Percentiles rank a stretch among this genome's conserved stretches.
Evolutionary conservation across 1,140 invertebrate species (phyloP).

Genomic region (Magallana gigas): DNA sequence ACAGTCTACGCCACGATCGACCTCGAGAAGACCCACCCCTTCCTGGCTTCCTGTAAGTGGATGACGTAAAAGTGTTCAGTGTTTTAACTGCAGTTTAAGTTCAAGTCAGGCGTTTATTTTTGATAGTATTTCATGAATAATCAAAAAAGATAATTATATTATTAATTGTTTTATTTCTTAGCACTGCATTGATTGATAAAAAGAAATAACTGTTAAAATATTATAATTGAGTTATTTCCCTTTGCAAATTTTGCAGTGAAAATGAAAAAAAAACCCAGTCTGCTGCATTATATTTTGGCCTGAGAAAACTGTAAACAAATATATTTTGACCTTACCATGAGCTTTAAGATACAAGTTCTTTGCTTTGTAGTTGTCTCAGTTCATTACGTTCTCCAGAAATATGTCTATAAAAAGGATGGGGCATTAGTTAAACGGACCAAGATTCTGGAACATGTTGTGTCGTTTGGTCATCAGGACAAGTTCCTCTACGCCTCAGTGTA

Average conservation of each 20-base stretch:
- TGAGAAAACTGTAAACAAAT: too few relatives aligned
- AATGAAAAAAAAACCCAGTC: too few relatives aligned
- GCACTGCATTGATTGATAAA: too few relatives aligned
- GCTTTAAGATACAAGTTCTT: neutral
- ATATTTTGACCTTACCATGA: too few relatives aligned
- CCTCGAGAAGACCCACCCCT: neutral
- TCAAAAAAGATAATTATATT: neutral
- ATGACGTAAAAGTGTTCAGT: too few relatives aligned
- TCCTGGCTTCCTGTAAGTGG: conserved; percentile 30
- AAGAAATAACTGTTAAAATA: too few relatives aligned
- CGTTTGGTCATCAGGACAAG: conserved; percentile 67
- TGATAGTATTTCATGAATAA: neutral
- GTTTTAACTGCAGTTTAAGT: too few relatives aligned
- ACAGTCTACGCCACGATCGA: conserved; percentile 12
- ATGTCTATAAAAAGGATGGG: neutral
- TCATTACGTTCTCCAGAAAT: neutral
- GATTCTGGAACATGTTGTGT: conserved; percentile 57
- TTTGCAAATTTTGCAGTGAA: too few relatives aligned
- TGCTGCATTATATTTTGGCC: too few relatives aligned
- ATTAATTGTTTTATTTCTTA: neutral
- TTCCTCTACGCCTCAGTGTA: conserved; percentile 71
- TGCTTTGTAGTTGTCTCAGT: neutral
- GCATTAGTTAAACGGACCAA: neutral
- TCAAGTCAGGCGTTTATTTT: neutral
- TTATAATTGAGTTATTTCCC: too few relatives aligned